These are phyloP conservation scores for Coelinius sp. DNA, from an alignment of 2,888 invertebrate genomes.

Conservation along the genomic window DNA sequence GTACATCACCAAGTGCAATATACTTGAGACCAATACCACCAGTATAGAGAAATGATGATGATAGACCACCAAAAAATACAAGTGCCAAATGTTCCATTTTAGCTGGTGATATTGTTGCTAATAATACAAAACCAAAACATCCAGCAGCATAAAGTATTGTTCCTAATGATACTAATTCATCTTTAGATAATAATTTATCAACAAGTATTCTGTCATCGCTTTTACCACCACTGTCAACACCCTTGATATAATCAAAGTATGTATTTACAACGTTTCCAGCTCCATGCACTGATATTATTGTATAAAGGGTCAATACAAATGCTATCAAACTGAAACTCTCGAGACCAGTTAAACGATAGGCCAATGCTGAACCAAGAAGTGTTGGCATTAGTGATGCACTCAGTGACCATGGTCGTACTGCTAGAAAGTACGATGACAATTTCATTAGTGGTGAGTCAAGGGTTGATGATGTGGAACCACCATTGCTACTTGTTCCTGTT, in stretches of 20 bases:
- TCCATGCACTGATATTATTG: constrained; percentile 92
- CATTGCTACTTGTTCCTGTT: constrained; percentile 42
- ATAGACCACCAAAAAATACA: constrained; percentile 95
- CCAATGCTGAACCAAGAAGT: constrained; percentile 88
- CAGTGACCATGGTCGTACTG: constrained; percentile 94
- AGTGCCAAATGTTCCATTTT: constrained; percentile 95
- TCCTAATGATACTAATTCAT: constrained; percentile 89
- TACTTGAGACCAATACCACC: constrained; percentile 97
- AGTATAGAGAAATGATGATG: constrained; percentile 96
- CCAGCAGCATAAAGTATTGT: constrained; percentile 90
- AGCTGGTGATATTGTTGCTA: constrained; percentile 87
- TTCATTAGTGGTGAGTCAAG: constrained; percentile 80
- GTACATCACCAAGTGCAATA: constrained; percentile 93
- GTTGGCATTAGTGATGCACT: constrained; percentile 94
- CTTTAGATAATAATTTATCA: constrained; percentile 89
- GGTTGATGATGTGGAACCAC: constrained; percentile 51
- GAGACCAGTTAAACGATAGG: constrained; percentile 85
- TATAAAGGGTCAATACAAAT: constrained; percentile 86
- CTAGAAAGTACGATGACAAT: constrained; percentile 88
- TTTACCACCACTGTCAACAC: constrained; percentile 88
- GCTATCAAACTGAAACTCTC: constrained; percentile 85
- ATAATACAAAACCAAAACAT: constrained; percentile 84
- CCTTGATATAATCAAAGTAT: constrained; percentile 95
- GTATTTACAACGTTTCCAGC: constrained; percentile 98
- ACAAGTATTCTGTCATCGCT: constrained; percentile 95